Evolutionary conservation across 2,113 vertebrate genomes (phyloP).

Genomic region (Sebastes schlegelii): DNA sequence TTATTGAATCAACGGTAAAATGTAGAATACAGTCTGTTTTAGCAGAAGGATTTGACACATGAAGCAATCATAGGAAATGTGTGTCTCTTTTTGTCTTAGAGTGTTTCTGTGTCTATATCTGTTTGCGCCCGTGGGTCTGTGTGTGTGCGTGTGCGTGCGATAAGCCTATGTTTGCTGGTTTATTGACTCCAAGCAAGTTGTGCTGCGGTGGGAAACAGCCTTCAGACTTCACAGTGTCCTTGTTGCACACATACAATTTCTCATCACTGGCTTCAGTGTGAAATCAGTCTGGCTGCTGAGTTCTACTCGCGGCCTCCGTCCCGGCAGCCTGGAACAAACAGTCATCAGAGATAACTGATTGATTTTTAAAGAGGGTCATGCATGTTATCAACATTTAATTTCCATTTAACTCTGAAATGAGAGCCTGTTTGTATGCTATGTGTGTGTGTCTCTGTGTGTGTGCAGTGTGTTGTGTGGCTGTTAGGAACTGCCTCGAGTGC

Average conservation of each 20-base stretch:
- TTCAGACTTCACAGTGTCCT: slow-evolving; percentile 56
- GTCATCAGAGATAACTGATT: slow-evolving; percentile 69
- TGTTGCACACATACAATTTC: slow-evolving; percentile 41
- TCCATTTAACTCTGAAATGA: slow-evolving; percentile 50
- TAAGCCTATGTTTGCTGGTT: slow-evolving; percentile 25
- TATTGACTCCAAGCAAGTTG: slow-evolving; percentile 51
- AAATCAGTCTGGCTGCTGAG: slow-evolving; percentile 75
- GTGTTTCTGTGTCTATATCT: slow-evolving; percentile 6
- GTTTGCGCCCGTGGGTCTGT: slow-evolving; percentile 76
- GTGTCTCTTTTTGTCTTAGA: not conserved
- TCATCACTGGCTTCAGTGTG: slow-evolving; percentile 67
- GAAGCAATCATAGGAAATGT: not conserved
- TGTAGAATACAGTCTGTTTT: not conserved
- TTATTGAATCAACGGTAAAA: not conserved
- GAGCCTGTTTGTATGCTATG: slow-evolving; percentile 74
- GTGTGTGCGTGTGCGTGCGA: not conserved
- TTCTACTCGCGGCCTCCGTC: slow-evolving; percentile 29
- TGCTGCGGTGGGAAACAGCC: slow-evolving; percentile 35
- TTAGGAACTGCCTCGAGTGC: slow-evolving; percentile 95
- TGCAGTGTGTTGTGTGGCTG: slow-evolving; percentile 96
- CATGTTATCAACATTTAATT: slow-evolving; percentile 67
- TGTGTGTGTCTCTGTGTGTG: slow-evolving; percentile 86
- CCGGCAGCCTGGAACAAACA: slow-evolving; percentile 60
- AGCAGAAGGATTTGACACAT: not conserved
- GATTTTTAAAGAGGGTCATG: slow-evolving; percentile 55